A percentile compares a stretch with the other conserved stretches of the same genome.
Conservation (phyloP, 2,113 vertebrate genomes). For the Laterallus jamaicensis region DNA sequence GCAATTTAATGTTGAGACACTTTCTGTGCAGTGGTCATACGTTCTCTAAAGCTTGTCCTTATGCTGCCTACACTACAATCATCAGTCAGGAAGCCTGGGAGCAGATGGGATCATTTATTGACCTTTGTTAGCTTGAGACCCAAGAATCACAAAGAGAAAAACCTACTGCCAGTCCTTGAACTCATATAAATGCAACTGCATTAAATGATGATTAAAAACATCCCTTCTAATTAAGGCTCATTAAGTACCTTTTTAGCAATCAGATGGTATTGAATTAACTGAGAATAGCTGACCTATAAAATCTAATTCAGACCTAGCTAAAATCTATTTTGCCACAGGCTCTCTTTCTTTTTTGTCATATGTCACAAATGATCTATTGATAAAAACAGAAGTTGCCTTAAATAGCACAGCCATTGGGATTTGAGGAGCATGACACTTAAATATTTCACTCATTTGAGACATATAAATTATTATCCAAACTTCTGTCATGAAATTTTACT, state of each 20-base stretch:
- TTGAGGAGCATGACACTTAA: not conserved
- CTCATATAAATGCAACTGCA: not conserved
- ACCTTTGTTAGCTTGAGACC: not conserved
- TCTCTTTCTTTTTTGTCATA: slow-evolving; percentile 3
- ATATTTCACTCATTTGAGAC: not conserved
- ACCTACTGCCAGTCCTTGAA: not conserved
- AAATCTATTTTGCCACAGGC: not conserved
- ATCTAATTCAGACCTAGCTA: slow-evolving; percentile 16
- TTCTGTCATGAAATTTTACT: not conserved
- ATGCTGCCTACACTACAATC: not conserved
- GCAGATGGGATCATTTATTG: not conserved
- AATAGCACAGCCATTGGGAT: not conserved
- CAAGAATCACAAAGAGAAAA: not conserved
- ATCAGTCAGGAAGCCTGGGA: not conserved
- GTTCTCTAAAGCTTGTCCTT: not conserved
- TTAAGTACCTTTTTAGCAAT: slow-evolving; percentile 54
- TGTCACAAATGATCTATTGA: slow-evolving; percentile 41
- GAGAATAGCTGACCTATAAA: slow-evolving; percentile 55
- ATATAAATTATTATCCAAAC: not conserved
- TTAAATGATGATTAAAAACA: slow-evolving; percentile 8
- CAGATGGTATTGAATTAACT: slow-evolving; percentile 50
- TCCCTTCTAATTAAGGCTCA: slow-evolving; percentile 43
- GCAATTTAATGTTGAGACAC: not conserved
- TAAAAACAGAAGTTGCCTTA: slow-evolving; percentile 39
- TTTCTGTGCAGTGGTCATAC: not conserved